A percentile compares a stretch with the other conserved stretches of the same genome.
Evolutionary conservation across 2,888 invertebrate species (phyloP).

Genomic region (Xestia rhomboidea): DNA sequence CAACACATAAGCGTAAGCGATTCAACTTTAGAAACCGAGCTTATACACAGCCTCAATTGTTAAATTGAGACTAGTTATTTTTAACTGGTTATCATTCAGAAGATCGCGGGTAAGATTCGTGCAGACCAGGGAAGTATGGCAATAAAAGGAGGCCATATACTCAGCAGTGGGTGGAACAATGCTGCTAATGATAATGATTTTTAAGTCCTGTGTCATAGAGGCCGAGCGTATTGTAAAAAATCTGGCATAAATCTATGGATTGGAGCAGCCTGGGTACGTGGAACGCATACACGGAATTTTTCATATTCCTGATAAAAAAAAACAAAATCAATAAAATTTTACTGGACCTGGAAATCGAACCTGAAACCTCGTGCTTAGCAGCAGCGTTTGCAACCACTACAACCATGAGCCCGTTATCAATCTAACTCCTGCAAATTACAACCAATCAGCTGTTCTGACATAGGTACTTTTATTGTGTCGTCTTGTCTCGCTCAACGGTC

Average conservation of each 20-base stretch:
- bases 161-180: neutral
- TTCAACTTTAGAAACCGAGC: neutral
- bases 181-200: neutral
- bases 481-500: constrained; percentile 26
- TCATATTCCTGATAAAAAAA: neutral
- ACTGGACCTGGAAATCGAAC: neutral
- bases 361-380: neutral
- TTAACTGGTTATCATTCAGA: neutral
- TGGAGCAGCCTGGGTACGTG: no score
- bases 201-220: neutral
- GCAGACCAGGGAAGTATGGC: neutral
- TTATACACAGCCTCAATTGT: neutral
- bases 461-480: neutral
- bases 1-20: constrained; percentile 68
- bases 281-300: no score
- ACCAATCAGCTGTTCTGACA: neutral
- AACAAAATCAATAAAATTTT: neutral
- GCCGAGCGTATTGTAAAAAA: neutral
- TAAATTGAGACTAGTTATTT: neutral
- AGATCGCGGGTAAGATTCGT: neutral
- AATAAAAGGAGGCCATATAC: neutral
- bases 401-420: neutral
- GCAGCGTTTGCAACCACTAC: neutral
- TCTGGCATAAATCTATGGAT: neutral
- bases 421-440: neutral